Evolutionary conservation across 2,113 vertebrate species (phyloP).

Genomic region (Pedionomus torquatus): DNA sequence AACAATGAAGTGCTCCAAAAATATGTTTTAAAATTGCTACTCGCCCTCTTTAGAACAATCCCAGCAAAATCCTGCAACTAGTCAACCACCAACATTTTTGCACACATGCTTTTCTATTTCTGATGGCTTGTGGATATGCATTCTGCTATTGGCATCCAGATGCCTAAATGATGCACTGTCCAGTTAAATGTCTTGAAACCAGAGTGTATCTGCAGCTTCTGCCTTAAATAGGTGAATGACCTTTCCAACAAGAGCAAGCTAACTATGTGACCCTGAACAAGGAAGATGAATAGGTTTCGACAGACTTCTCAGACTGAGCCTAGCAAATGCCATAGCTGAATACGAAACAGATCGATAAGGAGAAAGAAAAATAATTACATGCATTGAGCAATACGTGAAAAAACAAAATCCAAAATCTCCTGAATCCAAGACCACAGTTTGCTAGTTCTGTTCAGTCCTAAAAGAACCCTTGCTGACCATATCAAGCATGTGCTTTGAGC

Average conservation of each 20-base stretch:
- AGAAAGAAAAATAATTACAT: not conserved
- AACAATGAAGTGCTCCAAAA: not conserved
- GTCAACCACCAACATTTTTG: not conserved
- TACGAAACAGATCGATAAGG: not conserved
- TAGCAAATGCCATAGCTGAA: not conserved
- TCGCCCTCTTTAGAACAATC: not conserved
- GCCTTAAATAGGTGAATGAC: not conserved
- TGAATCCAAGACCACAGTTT: not conserved
- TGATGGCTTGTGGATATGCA: not conserved
- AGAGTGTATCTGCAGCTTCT: not conserved
- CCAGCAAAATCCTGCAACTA: not conserved
- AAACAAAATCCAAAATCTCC: not conserved
- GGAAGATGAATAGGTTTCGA: not conserved
- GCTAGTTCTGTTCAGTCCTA: not conserved
- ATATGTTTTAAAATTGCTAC: not conserved
- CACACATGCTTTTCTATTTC: not conserved
- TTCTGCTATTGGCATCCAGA: not conserved
- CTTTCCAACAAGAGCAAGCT: not conserved
- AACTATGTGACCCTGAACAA: not conserved
- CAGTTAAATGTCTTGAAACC: not conserved
- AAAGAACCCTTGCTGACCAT: not conserved
- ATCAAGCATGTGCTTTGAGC: not conserved
- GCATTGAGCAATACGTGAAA: not conserved
- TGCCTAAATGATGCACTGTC: not conserved
- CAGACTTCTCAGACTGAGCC: not conserved